Conservation (phyloP, 2,797 vertebrate genomes). For the Hyperoplus immaculatus region DNA sequence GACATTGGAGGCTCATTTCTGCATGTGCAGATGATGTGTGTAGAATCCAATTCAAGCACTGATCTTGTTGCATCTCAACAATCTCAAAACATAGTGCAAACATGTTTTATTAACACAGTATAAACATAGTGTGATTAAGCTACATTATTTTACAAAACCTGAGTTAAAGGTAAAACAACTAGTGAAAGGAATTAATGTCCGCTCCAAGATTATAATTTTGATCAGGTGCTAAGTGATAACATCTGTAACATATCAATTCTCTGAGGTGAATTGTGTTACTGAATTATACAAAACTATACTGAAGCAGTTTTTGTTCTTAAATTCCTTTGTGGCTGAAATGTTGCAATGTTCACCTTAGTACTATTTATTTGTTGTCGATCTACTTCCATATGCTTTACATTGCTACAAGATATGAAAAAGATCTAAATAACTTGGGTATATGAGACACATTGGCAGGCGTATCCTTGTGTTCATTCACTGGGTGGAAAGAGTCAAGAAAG, state of each 20-base stretch:
- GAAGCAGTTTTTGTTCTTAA: conserved; percentile 8
- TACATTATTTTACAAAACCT: conserved; percentile 57
- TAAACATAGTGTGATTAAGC: conserved; percentile 47
- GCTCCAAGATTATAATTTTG: conserved; percentile 19
- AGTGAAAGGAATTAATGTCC: conserved; percentile 7
- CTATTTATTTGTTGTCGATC: conserved; percentile 11
- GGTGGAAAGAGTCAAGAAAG: conserved; percentile 47
- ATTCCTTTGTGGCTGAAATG: background rate
- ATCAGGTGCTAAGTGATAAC: conserved; percentile 34
- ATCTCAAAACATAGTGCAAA: conserved; percentile 35
- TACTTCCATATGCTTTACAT: conserved; percentile 33
- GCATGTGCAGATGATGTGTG: background rate
- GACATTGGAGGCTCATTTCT: no score
- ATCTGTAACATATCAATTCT: conserved; percentile 1
- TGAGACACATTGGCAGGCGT: conserved; percentile 29
- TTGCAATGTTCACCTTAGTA: conserved; percentile 13
- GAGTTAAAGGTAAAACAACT: conserved; percentile 43
- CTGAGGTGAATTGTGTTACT: conserved; percentile 12
- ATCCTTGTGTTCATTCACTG: background rate
- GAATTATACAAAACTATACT: conserved; percentile 43
- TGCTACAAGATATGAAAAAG: conserved; percentile 42
- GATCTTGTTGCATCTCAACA: background rate
- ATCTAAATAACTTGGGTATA: conserved; percentile 27
- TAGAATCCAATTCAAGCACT: background rate
- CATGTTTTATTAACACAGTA: conserved; percentile 67